A percentile compares a stretch with the other conserved stretches of the same genome.
phyloP scores from a whole-genome alignment of 1,140 invertebrate species.

The Euschistus heros region DNA sequence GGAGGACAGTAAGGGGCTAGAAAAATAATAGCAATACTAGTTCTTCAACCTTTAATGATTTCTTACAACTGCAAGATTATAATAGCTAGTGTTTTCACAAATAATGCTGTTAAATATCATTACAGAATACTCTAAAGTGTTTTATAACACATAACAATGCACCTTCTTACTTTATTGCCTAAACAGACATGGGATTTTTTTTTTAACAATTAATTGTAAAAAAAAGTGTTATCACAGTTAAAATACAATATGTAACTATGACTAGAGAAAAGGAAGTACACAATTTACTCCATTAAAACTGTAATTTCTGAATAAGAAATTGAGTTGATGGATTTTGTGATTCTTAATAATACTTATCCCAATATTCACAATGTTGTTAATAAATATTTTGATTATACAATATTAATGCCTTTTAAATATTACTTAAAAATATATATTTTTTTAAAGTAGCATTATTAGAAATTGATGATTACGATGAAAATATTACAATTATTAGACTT shows the following conservation, averaged over 20 bases:
- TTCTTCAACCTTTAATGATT: no score
- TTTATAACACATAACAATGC: no score
- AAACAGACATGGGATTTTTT: not conserved
- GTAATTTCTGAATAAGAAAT: not conserved
- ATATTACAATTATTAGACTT: no score
- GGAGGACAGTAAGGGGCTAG: no score
- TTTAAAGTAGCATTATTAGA: not conserved
- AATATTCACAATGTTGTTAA: not conserved
- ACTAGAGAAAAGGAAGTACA: not conserved
- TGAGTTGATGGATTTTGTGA: not conserved
- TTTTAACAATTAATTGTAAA: constrained; percentile 3
- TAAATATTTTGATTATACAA: not conserved
- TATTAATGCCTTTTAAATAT: not conserved
- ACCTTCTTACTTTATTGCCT: constrained; percentile 5
- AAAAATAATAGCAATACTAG: no score
- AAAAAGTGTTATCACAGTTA: constrained; percentile 6
- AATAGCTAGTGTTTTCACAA: no score
- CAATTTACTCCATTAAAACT: not conserved
- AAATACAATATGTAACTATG: constrained; percentile 6
- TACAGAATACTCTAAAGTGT: no score
- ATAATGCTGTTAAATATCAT: no score
- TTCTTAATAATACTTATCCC: not conserved
- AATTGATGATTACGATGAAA: no score
- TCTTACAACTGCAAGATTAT: no score
- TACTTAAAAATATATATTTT: not conserved